Conservation (phyloP, 2,113 vertebrate species). For the Phyllostomus hastatus region DNA sequence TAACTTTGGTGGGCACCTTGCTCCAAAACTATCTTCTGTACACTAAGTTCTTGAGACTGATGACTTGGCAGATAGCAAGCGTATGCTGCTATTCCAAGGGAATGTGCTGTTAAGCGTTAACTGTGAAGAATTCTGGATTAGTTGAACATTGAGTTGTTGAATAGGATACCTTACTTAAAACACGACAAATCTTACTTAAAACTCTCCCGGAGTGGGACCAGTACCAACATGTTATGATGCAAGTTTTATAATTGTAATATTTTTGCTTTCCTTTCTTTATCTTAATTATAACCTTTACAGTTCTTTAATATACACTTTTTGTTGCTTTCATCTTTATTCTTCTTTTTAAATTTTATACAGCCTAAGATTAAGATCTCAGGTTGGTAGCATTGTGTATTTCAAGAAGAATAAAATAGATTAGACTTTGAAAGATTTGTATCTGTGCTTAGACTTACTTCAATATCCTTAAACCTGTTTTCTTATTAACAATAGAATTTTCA, state of each 20-base stretch:
- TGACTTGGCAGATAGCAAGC: constrained; percentile 76
- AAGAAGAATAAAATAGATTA: constrained; percentile 64
- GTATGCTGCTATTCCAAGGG: constrained; percentile 77
- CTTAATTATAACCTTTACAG: constrained; percentile 80
- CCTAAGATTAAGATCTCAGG: constrained; percentile 78
- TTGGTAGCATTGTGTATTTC: constrained; percentile 78
- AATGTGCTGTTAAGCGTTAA: constrained; percentile 39
- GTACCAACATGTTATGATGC: constrained; percentile 78
- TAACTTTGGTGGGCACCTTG: neutral
- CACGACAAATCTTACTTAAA: constrained; percentile 77
- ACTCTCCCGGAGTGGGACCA: constrained; percentile 80
- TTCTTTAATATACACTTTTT: constrained; percentile 82
- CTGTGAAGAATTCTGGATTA: constrained; percentile 73
- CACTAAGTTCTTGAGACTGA: constrained; percentile 75
- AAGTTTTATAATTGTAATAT: constrained; percentile 85
- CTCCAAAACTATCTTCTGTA: constrained; percentile 71
- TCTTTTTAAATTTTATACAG: constrained; percentile 74
- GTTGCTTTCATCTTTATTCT: constrained; percentile 74
- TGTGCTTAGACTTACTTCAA: constrained; percentile 83
- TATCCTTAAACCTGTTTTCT: constrained; percentile 86
- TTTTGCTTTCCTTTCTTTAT: constrained; percentile 83
- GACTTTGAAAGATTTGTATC: constrained; percentile 81
- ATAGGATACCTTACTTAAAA: constrained; percentile 75
- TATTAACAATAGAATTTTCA: constrained; percentile 83
- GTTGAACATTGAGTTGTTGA: constrained; percentile 79